phyloP scores from a whole-genome alignment of 2,888 invertebrate genomes.

The Dolichopus griseipennis region DNA sequence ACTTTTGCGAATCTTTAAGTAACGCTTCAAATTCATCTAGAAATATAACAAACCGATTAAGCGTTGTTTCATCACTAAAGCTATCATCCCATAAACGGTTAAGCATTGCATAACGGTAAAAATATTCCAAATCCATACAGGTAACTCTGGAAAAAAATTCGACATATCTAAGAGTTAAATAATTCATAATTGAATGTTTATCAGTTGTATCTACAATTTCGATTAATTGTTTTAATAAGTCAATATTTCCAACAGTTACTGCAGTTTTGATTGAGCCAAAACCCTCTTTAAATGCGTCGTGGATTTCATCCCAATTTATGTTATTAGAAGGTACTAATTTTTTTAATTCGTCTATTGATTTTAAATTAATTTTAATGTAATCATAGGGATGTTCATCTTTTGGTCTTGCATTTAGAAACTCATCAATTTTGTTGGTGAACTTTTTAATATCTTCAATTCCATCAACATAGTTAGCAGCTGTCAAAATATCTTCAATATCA shows the following conservation, averaged over 20 bases:
- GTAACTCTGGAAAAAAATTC: neutral
- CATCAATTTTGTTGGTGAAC: neutral
- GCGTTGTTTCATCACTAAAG: neutral
- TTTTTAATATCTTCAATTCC: neutral
- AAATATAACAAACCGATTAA: neutral
- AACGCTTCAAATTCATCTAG: neutral
- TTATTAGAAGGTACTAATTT: neutral
- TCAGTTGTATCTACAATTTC: neutral
- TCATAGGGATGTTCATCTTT: too few species aligned
- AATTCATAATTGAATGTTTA: neutral
- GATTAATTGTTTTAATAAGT: neutral
- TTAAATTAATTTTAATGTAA: neutral
- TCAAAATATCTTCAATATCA: neutral
- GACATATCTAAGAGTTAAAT: neutral
- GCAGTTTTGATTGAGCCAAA: neutral
- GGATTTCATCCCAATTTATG: neutral
- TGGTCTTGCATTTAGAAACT: neutral
- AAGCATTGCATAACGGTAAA: neutral
- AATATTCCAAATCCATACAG: neutral
- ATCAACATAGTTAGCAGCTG: neutral
- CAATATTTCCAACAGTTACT: neutral
- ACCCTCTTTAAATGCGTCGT: neutral
- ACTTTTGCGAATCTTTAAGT: neutral
- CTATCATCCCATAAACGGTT: neutral
- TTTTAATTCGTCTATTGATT: neutral